These are phyloP conservation scores for Ascidia mentula DNA, from an alignment of 23 tunicate genomes.

Conservation along the genomic window DNA sequence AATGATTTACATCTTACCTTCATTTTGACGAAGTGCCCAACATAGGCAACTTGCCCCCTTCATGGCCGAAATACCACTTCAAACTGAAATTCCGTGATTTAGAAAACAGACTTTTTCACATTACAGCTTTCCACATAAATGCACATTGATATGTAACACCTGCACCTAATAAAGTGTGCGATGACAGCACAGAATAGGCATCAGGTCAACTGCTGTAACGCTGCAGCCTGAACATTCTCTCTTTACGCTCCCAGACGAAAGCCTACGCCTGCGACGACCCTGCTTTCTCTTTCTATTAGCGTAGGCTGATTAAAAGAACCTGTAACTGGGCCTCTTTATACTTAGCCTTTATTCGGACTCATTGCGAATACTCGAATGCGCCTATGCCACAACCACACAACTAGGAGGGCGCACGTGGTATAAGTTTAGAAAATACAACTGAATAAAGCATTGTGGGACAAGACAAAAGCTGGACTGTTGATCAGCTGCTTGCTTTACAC, in stretches of 20 bases:
- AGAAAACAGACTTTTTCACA: too few relatives aligned
- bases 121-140: too few relatives aligned
- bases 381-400: neutral
- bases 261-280: slow-evolving; percentile 7
- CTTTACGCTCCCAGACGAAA: slow-evolving; percentile 8
- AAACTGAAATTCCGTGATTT: too few relatives aligned
- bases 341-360: slow-evolving; percentile 2
- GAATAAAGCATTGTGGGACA: too few relatives aligned
- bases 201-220: slow-evolving; percentile 3
- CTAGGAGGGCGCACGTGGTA: neutral
- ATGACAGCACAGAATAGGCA: neutral
- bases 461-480: too few relatives aligned
- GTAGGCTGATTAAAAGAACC: slow-evolving; percentile 7
- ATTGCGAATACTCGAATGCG: slow-evolving; percentile 8
- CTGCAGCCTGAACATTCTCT: slow-evolving; percentile 11
- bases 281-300: slow-evolving; percentile 12
- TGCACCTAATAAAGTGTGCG: too few relatives aligned
- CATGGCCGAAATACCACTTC: too few relatives aligned
- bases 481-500: neutral
- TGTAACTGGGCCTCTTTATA: neutral
- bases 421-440: too few relatives aligned
- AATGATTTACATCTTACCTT: too few relatives aligned
- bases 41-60: too few relatives aligned
- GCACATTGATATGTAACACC: neutral
- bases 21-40: too few relatives aligned